Conservation (phyloP, 2,113 vertebrate genomes). For the Acanthisitta chloris region DNA sequence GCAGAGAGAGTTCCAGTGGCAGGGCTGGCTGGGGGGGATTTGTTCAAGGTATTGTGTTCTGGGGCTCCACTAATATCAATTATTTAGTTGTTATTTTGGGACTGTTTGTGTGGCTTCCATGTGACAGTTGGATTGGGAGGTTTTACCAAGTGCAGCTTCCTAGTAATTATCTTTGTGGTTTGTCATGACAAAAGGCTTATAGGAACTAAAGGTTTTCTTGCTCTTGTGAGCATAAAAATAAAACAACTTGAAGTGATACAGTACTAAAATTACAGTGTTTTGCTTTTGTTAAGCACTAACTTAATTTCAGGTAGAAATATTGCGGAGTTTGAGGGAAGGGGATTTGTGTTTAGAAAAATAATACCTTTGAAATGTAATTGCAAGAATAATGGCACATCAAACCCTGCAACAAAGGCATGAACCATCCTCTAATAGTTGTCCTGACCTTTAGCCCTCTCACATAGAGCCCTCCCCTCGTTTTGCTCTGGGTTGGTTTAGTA, state of each 20-base stretch:
- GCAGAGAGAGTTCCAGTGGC: neutral
- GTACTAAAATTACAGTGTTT: constrained; percentile 30
- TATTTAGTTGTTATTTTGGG: constrained; percentile 36
- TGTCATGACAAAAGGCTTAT: constrained; percentile 35
- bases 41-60: neutral
- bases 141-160: neutral
- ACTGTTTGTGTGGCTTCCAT: neutral
- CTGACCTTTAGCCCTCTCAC: neutral
- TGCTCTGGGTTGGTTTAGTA: neutral
- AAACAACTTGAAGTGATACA: neutral
- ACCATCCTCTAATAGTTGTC: neutral
- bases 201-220: constrained; percentile 43
- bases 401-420: neutral
- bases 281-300: neutral
- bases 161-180: constrained; percentile 47
- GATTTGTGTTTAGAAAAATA: neutral
- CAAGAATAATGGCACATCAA: neutral
- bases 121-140: neutral
- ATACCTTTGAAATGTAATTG: neutral
- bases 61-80: neutral
- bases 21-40: neutral
- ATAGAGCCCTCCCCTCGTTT: neutral
- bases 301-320: neutral
- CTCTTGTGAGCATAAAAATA: constrained; percentile 25
- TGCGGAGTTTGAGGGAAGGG: neutral